Percentiles rank a stretch among this genome's conserved stretches.
These are phyloP conservation scores for Anguilla obscura DNA, from an alignment of 2,797 vertebrate genomes.

Conservation along the genomic window DNA sequence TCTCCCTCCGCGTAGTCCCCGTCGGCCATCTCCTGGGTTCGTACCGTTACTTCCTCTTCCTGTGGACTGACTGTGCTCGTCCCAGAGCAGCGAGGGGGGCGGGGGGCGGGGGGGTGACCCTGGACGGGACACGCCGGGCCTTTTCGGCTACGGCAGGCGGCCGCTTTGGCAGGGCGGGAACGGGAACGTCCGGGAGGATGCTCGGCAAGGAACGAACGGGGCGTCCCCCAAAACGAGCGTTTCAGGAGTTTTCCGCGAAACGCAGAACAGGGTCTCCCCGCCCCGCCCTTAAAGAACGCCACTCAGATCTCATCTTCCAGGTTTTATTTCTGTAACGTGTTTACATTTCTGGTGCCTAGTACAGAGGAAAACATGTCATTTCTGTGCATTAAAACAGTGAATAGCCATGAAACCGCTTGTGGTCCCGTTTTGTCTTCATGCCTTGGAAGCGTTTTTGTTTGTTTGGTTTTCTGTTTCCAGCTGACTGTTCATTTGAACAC, in stretches of 20 bases:
- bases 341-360: slow-evolving; percentile 99
- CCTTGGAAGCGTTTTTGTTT: slow-evolving; percentile 46
- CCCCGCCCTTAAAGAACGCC: slow-evolving; percentile 47
- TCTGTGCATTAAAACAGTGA: slow-evolving; percentile 86
- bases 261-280: slow-evolving; percentile 63
- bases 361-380: slow-evolving; percentile 73
- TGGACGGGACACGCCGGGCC: slow-evolving; percentile 68
- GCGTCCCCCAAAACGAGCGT: slow-evolving; percentile 20
- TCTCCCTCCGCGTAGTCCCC: neutral
- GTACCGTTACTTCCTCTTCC: slow-evolving; percentile 48
- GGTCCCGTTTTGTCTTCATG: slow-evolving; percentile 63
- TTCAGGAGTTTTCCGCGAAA: slow-evolving; percentile 38
- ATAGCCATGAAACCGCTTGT: slow-evolving; percentile 69
- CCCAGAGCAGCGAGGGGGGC: slow-evolving; percentile 77
- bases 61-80: slow-evolving; percentile 83
- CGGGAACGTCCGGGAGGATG: neutral
- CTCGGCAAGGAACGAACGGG: neutral
- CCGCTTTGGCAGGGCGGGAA: neutral
- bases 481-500: slow-evolving; percentile 57
- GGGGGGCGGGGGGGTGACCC: slow-evolving; percentile 79
- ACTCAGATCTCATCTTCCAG: slow-evolving; percentile 71
- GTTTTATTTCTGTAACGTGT: slow-evolving; percentile 88
- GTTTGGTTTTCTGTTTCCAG: slow-evolving; percentile 24
- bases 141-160: neutral
- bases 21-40: slow-evolving; percentile 5